Evolutionary conservation across 2,888 invertebrate species (phyloP).

Genomic region (Dendrolimus houi): DNA sequence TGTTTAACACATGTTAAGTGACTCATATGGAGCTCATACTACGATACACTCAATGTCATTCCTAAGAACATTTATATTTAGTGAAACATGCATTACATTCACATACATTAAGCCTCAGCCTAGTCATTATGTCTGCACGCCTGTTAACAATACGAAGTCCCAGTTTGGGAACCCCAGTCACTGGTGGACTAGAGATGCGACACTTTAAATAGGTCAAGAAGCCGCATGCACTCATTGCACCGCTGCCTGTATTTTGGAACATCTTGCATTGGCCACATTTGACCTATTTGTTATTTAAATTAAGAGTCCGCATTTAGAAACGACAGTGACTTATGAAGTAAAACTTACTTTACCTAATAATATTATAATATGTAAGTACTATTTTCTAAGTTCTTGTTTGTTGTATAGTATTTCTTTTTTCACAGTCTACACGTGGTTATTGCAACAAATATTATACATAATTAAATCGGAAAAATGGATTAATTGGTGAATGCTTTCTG

Average conservation of each 20-base stretch:
- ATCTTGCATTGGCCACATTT: background rate
- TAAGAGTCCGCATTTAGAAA: background rate
- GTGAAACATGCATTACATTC: background rate
- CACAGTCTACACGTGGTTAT: no score
- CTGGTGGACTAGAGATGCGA: conserved; percentile 22
- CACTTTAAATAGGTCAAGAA: conserved; percentile 53
- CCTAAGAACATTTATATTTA: background rate
- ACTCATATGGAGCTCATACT: no score
- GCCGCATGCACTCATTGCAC: conserved; percentile 32
- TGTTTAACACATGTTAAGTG: no score
- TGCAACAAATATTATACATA: no score
- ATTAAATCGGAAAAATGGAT: no score
- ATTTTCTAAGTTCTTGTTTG: no score
- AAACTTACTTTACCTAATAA: no score
- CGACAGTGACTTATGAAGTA: no score
- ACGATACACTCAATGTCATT: no score
- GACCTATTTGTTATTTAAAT: background rate
- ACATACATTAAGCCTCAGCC: background rate
- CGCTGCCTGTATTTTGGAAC: conserved; percentile 15
- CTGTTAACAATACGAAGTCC: conserved; percentile 3
- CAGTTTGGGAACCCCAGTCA: conserved; percentile 10
- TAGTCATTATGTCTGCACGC: background rate
- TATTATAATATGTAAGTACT: no score
- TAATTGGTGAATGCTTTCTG: no score
- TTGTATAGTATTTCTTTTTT: no score